Conservation (phyloP, 1,140 invertebrate species). For the Grapholita molesta region DNA sequence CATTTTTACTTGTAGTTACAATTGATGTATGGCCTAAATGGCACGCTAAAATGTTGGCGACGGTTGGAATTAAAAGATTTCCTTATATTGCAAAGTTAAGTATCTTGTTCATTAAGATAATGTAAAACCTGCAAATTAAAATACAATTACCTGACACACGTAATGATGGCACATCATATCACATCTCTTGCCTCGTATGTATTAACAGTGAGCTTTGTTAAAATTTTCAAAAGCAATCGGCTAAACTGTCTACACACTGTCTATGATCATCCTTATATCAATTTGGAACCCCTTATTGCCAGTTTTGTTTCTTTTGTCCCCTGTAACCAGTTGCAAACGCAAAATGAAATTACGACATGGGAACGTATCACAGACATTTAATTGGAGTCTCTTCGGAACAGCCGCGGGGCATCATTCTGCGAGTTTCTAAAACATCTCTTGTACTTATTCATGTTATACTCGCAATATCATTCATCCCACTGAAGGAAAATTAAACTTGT, state of each 20-base stretch:
- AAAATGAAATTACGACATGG: constrained; percentile 43
- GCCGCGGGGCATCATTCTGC: constrained; percentile 34
- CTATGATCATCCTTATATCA: neutral
- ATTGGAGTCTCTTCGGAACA: constrained; percentile 39
- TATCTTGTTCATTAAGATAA: too few relatives aligned
- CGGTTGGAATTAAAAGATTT: too few relatives aligned
- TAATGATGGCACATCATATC: too few relatives aligned
- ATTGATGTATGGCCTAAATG: too few relatives aligned
- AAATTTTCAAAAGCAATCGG: too few relatives aligned
- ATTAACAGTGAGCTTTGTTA: too few relatives aligned
- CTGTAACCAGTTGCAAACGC: constrained; percentile 38
- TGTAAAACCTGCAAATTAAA: too few relatives aligned
- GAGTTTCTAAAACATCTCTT: constrained; percentile 28
- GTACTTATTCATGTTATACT: constrained; percentile 23
- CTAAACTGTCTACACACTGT: neutral
- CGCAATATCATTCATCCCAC: constrained; percentile 25
- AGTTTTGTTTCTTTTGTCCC: neutral
- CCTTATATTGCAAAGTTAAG: too few relatives aligned
- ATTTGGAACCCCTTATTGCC: neutral
- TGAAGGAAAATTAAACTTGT: constrained; percentile 29
- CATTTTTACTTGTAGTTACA: too few relatives aligned
- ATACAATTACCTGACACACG: too few relatives aligned
- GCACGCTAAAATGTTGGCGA: too few relatives aligned
- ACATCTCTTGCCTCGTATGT: too few relatives aligned
- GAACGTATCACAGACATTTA: constrained; percentile 50